These are phyloP conservation scores for Nasonia giraulti DNA, from an alignment of 1,140 invertebrate genomes.

Conservation along the genomic window DNA sequence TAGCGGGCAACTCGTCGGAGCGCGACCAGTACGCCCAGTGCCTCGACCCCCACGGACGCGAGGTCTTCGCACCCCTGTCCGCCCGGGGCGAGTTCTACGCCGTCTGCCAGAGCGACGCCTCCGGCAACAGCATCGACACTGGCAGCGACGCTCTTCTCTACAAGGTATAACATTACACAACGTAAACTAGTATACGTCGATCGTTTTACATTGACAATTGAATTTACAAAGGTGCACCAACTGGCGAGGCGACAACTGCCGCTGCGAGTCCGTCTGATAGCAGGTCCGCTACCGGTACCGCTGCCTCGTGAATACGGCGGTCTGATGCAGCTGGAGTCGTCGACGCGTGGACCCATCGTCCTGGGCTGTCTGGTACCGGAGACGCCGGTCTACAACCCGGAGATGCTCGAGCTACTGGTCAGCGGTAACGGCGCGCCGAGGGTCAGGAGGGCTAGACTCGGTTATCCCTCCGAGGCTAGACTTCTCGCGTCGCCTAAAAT, in stretches of 20 bases:
- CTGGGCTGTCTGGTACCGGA: slow-evolving; percentile 72
- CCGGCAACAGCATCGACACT: slow-evolving; percentile 53
- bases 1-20: slow-evolving; percentile 66
- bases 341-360: slow-evolving; percentile 70
- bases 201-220: background rate
- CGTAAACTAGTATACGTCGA: background rate
- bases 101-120: slow-evolving; percentile 64
- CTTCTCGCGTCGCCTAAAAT: slow-evolving; percentile 71
- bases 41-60: slow-evolving; percentile 69
- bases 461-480: slow-evolving; percentile 71
- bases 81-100: slow-evolving; percentile 71
- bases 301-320: slow-evolving; percentile 71
- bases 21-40: slow-evolving; percentile 74
- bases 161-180: slow-evolving; percentile 61
- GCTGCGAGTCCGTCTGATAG: slow-evolving; percentile 69
- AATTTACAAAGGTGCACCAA: slow-evolving; percentile 2
- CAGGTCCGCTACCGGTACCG: slow-evolving; percentile 70
- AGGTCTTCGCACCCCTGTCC: slow-evolving; percentile 69
- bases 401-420: slow-evolving; percentile 72
- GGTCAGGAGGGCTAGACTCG: slow-evolving; percentile 68
- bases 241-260: slow-evolving; percentile 38
- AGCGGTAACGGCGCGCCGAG: slow-evolving; percentile 69
- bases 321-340: slow-evolving; percentile 72
- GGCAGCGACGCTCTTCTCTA: slow-evolving; percentile 68
- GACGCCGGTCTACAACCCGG: slow-evolving; percentile 71